Evolutionary conservation across 2,888 invertebrate species (phyloP), one percentile per base, ranked within the genome.

Genomic region (Drosophila formosana): DNA sequence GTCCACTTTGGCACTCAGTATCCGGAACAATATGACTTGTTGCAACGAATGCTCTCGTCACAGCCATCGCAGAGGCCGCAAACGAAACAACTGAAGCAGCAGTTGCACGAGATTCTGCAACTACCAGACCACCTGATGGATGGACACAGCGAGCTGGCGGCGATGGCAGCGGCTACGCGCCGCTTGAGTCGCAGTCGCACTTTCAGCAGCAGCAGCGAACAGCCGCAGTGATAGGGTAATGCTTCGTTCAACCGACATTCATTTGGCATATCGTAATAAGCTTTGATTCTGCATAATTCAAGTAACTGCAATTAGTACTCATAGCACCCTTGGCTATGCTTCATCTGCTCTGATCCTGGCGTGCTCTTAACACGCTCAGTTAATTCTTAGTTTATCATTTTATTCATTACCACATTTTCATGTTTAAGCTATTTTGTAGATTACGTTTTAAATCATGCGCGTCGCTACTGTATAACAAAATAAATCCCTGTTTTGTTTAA

Each of bases 41-140:
- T 98, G 8, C 94, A 94, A 75, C 92, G 95, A 90, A 97, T 98
- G 96, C 92, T 98, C 45, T 96, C 96, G 70, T 92, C 94, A 3
- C 93, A 95, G 66, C 97, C 98, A 0, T 93, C 93, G 3, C 93
- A 94, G 67, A 94, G 98, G 2, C 97, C 98, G 13, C 95, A 96
- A 1, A 96, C 97, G 0, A 93, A 94, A 72, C 96, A 96, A 30
- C 95, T 97, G 25, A 92, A 91, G 58, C 73, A 80, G 64, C 79
- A 89, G 66, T 69, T 92, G 50, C 83, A 88, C 65, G 80, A 89
- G 63, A 83, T 90, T 41, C 70, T 90, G 5, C 72, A 79, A 8
- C 62, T 89, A 25, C 91, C 91, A 9, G 88, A 89, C 7, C 72
- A 81, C 50, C 56, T 82, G 37, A 70, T 67, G 11, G 82, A 89